Conservation (phyloP, 2,113 vertebrate species). For the Parus major region DNA sequence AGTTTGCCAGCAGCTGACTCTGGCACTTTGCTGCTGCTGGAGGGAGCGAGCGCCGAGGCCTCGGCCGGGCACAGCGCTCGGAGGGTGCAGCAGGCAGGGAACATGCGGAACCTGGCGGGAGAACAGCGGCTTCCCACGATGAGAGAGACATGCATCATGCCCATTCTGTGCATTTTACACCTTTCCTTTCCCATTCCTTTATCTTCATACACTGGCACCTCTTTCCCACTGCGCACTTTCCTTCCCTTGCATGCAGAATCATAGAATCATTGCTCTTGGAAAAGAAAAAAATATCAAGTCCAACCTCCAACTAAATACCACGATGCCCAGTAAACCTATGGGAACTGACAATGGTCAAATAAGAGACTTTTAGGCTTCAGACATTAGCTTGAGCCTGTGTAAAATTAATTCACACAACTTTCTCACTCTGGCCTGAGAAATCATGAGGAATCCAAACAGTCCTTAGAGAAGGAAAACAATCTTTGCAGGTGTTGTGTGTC, state of each 20-base stretch:
- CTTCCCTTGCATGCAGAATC: not conserved
- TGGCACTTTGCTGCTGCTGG: not conserved
- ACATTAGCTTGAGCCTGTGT: too few species aligned
- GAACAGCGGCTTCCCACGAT: not conserved
- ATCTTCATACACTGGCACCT: not conserved
- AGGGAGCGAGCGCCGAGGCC: not conserved
- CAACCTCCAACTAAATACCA: not conserved
- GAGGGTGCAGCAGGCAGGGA: not conserved
- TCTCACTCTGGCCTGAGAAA: too few species aligned
- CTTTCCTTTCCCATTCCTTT: not conserved
- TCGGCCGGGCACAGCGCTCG: rapidly evolving
- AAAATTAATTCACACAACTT: too few species aligned
- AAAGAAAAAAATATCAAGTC: not conserved
- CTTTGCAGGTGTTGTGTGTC: too few species aligned
- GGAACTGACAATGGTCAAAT: too few species aligned
- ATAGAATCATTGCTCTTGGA: not conserved
- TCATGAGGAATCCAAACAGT: too few species aligned
- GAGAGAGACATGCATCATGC: not conserved
- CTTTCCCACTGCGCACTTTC: not conserved
- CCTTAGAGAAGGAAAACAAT: too few species aligned
- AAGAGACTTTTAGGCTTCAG: too few species aligned
- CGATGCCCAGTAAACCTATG: not conserved
- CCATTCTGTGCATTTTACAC: not conserved
- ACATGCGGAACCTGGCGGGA: rapidly evolving
- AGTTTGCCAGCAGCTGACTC: not conserved